Percentiles rank a stretch among this genome's conserved stretches.
phyloP scores from a whole-genome alignment of 2,888 invertebrate species.

The Drosophila diplacantha region DNA sequence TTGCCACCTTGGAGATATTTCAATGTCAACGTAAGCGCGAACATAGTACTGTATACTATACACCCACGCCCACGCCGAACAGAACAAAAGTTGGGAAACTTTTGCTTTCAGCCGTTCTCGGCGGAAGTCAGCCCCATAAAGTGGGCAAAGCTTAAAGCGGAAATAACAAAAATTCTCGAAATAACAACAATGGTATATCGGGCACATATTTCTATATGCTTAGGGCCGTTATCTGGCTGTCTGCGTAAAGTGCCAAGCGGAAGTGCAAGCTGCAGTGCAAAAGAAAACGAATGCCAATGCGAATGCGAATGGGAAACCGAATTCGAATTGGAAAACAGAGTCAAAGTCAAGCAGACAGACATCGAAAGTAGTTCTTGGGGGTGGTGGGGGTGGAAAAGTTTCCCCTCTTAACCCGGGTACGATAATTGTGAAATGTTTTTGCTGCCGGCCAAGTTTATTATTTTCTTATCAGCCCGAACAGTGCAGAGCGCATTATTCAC shows the following conservation, averaged over 20 bases:
- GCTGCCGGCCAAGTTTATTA: conserved; percentile 57
- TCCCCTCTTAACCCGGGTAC: conserved; percentile 25
- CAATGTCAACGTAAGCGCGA: conserved; percentile 49
- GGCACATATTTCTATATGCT: conserved; percentile 36
- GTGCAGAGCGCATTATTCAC: conserved; percentile 36
- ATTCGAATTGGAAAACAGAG: conserved; percentile 33
- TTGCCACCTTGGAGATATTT: conserved; percentile 40
- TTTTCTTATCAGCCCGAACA: conserved; percentile 48
- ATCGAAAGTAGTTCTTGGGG: conserved; percentile 34
- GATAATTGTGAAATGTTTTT: conserved; percentile 67
- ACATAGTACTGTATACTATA: neutral
- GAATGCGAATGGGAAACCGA: conserved; percentile 8
- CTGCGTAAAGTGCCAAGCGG: conserved; percentile 41
- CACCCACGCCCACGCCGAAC: conserved; percentile 15
- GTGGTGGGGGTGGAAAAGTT: conserved; percentile 34
- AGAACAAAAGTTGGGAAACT: conserved; percentile 43
- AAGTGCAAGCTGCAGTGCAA: conserved; percentile 60
- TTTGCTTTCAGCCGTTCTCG: conserved; percentile 51
- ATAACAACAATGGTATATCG: conserved; percentile 45
- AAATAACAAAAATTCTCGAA: conserved; percentile 58
- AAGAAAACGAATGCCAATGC: conserved; percentile 18
- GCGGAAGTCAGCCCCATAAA: conserved; percentile 60
- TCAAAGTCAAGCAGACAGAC: conserved; percentile 45
- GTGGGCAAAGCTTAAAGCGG: conserved; percentile 53
- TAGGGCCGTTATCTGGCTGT: conserved; percentile 38